Percentiles rank a stretch among this genome's conserved stretches.
These are phyloP conservation scores for Rhea americana DNA, from an alignment of 2,113 vertebrate species.

Conservation along the genomic window DNA sequence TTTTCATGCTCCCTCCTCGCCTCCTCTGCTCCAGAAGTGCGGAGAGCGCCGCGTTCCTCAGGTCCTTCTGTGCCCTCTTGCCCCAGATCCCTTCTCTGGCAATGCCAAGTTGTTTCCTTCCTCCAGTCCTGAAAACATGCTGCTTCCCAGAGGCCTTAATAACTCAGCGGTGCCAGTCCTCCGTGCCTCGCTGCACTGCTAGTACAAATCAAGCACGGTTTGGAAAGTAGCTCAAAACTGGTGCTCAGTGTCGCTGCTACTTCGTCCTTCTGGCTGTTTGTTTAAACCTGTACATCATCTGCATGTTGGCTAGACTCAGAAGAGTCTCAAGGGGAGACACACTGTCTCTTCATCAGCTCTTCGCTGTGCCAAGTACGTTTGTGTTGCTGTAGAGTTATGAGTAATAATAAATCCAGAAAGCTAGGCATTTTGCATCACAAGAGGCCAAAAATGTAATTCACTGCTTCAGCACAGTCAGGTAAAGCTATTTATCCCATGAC, in stretches of 20 bases:
- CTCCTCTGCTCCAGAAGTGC: not conserved
- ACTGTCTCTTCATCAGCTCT: not conserved
- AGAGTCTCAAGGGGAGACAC: rapidly evolving
- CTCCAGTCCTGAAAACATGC: not conserved
- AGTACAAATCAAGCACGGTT: not conserved
- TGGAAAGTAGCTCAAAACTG: not conserved
- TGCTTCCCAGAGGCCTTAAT: not conserved
- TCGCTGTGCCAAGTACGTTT: too few species aligned
- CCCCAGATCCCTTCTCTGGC: too few species aligned
- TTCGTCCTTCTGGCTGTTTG: rapidly evolving
- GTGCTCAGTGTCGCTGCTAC: not conserved
- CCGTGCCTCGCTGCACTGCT: too few species aligned
- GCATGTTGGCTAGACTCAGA: not conserved
- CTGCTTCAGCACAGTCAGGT: not conserved
- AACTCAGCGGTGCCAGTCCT: not conserved
- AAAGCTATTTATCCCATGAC: not conserved
- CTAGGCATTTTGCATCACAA: not conserved
- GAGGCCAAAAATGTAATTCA: not conserved
- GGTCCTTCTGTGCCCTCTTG: not conserved
- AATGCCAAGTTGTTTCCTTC: not conserved
- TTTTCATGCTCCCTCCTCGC: not conserved
- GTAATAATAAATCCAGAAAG: not conserved
- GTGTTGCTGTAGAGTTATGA: not conserved
- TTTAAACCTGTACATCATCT: not conserved
- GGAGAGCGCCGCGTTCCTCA: not conserved